These are phyloP conservation scores for Eucidaris tribuloides DNA, from an alignment of 35 echinoderm and acorn worm genomes.

Conservation along the genomic window DNA sequence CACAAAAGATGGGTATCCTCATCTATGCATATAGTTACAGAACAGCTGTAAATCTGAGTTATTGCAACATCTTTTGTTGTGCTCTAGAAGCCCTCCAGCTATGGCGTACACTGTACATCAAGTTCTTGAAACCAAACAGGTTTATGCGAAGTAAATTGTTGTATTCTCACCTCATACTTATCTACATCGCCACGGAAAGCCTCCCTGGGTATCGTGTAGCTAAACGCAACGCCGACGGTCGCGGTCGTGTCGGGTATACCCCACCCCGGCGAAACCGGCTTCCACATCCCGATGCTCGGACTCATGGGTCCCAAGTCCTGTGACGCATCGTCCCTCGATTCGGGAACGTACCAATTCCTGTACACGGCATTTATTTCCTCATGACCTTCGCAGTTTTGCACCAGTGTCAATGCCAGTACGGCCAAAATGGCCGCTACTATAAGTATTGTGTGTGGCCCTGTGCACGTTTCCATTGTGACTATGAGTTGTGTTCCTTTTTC, in stretches of 20 bases:
- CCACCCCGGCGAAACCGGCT: slow-evolving; percentile 65
- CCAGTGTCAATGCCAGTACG: neutral
- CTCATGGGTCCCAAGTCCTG: neutral
- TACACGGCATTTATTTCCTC: slow-evolving; percentile 14
- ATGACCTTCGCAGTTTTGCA: neutral
- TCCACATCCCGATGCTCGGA: slow-evolving; percentile 57
- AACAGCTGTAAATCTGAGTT: too few relatives aligned
- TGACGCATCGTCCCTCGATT: neutral
- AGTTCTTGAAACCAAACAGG: too few relatives aligned
- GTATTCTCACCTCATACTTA: slow-evolving; percentile 88
- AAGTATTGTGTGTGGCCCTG: slow-evolving; percentile 19
- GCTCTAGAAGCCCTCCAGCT: too few relatives aligned
- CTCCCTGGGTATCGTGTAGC: slow-evolving; percentile 78
- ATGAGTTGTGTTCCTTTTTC: too few relatives aligned
- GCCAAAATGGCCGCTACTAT: neutral
- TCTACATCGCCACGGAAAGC: slow-evolving; percentile 82
- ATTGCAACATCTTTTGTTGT: too few relatives aligned
- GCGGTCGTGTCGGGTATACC: slow-evolving; percentile 75
- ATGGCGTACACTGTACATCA: too few relatives aligned
- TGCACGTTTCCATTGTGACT: neutral
- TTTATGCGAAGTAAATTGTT: too few relatives aligned
- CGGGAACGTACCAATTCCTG: slow-evolving; percentile 11
- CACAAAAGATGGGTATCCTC: too few relatives aligned
- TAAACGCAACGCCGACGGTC: slow-evolving; percentile 79
- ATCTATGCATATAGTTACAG: too few relatives aligned